Conservation (phyloP, 2,888 invertebrate species). For the Mythimna ferrago region DNA sequence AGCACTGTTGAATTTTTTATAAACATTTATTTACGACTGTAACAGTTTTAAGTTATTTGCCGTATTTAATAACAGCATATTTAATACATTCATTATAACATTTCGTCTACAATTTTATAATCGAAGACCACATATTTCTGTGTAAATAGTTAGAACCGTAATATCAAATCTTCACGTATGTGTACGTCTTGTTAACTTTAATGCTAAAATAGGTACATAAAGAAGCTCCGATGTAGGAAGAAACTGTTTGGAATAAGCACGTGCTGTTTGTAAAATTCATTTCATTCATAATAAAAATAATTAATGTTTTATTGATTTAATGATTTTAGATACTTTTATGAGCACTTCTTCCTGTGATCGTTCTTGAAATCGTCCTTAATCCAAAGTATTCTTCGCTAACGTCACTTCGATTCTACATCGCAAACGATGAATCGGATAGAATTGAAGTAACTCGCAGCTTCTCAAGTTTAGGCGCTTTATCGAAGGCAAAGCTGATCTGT, state of each 20-base stretch:
- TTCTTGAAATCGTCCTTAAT: slow-evolving; percentile 59
- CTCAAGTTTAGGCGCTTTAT: slow-evolving; percentile 78
- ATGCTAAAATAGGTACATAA: slow-evolving; percentile 59
- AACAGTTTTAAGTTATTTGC: slow-evolving; percentile 58
- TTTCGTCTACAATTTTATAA: slow-evolving; percentile 55
- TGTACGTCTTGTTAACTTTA: slow-evolving; percentile 58
- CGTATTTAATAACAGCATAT: slow-evolving; percentile 49
- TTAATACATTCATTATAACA: slow-evolving; percentile 49
- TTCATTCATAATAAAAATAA: slow-evolving; percentile 22
- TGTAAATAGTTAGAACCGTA: slow-evolving; percentile 59
- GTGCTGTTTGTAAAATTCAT: slow-evolving; percentile 31
- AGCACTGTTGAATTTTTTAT: slow-evolving; percentile 63
- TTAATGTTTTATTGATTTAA: slow-evolving; percentile 17
- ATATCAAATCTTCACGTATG: slow-evolving; percentile 60
- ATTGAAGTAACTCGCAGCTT: slow-evolving; percentile 74
- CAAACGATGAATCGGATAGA: slow-evolving; percentile 33
- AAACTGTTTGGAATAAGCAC: slow-evolving; percentile 63
- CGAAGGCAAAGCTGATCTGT: slow-evolving; percentile 88
- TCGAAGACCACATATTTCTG: slow-evolving; percentile 54
- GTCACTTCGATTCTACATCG: slow-evolving; percentile 56
- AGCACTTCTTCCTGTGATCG: slow-evolving; percentile 34
- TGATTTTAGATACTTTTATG: slow-evolving; percentile 35
- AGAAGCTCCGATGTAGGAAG: slow-evolving; percentile 66
- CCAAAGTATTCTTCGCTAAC: slow-evolving; percentile 59
- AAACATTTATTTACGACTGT: slow-evolving; percentile 63